Evolutionary conservation across 2,888 invertebrate genomes (phyloP).

Genomic region (Folsomia manolachei): DNA sequence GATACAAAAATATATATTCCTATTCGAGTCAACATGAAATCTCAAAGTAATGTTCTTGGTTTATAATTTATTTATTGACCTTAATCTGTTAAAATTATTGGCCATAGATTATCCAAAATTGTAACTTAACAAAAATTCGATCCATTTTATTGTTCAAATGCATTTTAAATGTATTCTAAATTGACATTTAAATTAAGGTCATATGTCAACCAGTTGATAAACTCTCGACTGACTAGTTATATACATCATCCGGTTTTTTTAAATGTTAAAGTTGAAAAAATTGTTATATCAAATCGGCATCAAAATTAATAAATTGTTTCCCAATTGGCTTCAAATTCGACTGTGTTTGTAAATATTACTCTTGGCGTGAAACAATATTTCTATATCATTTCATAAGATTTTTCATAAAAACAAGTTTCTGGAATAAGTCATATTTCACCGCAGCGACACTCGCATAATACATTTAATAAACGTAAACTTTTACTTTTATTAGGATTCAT

Average conservation of each 20-base stretch:
- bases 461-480: too few relatives aligned
- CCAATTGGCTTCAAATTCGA: conserved; percentile 20
- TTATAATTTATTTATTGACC: neutral
- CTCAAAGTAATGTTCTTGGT: neutral
- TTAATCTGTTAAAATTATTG: neutral
- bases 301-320: conserved; percentile 18
- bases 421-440: too few relatives aligned
- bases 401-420: too few relatives aligned
- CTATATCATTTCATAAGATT: too few relatives aligned
- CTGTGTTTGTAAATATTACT: too few relatives aligned
- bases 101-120: neutral
- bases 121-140: neutral
- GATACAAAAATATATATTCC: conserved; percentile 6
- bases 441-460: too few relatives aligned
- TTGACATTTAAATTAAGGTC: neutral
- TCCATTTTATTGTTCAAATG: neutral
- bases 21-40: conserved; percentile 5
- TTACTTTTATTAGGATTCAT: too few relatives aligned
- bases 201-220: neutral
- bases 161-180: neutral
- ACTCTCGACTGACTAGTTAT: conserved; percentile 2
- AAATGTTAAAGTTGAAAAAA: neutral
- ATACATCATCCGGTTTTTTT: neutral
- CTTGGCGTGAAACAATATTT: too few relatives aligned
- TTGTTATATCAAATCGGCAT: conserved; percentile 1